Evolutionary conservation across 2,888 invertebrate species (phyloP), one percentile per base, ranked within the genome.

Genomic region (Cenopis cana): DNA sequence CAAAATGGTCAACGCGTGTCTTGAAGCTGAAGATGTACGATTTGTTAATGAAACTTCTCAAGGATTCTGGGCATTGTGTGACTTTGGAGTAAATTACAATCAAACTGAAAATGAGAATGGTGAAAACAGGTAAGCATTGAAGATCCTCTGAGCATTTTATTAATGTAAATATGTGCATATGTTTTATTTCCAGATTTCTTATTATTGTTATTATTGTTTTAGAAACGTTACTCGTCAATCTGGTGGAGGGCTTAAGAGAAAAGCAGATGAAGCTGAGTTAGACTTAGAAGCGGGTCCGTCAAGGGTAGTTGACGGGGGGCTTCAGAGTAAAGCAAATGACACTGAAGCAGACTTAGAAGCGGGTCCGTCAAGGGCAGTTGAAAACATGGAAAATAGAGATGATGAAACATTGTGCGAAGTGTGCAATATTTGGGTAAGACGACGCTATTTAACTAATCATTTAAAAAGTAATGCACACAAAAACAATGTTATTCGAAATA

Each of bases 391-490:
- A 12, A 56, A 29, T 29, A 4, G 9, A 9, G 56, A 56, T 17
- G 56, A 56, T 0, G n/a, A 36, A 17, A 33, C 3, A 56, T 20
- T 41, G 12, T 59, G 41, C 4, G 20, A 41, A 6, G 24, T 10
- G 9, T 60, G 60, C n/a, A 29, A 49, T 29, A 46, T n/a, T 14
- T 60, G 60, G 60, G 41, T 60, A 9, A 60, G 46, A 24, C 24
- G 1, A 20, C 20, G n/a, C n/a, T 60, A 60, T 46, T 46, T 41
- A 9, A 10, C 24, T 1, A 24, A 46, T 24, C 46, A 60, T 49
- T 46, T 60, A 14, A 60, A 20, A 38, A 60, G 46, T 24, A 60
- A 46, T 46, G 3, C 41, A 3, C 60, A 60, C 12, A 60, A 46
- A 24, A 60, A 41, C 24, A 55, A n/a, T 10, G 49, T 61, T 2